Base-by-base conservation (phyloP, 1,140 invertebrate species). In the Euglossa dilemma region DNA sequence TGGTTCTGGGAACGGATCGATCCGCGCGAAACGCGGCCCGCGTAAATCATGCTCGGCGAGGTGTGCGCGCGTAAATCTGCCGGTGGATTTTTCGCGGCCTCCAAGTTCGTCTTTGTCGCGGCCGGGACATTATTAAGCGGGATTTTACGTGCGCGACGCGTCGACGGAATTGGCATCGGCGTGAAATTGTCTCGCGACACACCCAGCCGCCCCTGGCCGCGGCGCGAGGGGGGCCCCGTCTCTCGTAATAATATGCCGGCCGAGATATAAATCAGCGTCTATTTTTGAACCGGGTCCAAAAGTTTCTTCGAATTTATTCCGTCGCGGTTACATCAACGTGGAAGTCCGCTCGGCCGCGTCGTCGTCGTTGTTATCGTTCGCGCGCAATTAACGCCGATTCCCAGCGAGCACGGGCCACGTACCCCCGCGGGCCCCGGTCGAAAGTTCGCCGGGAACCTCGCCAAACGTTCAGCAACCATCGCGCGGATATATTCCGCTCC, bases 291-390 rank as follows among this genome's bases (percentile, higher is more conserved):
- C 70, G 43, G 36, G 80, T 87, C 87, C 87, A 89, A 69, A 87
- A 88, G 59, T 71, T 89, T 89, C 87, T 89, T 89, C 86, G 80
- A 76, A 89, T 89, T 89, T 89, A 89, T 89, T 89, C 86, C 25
- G 61, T 64, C 76, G 56, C 16, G 25, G 67, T 88, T 88, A 85
- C 84, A 83, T 88, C 87, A 85, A 87, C 86, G 71, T 67, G 83
- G 85, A 85, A 70, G 76, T 36, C 63, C 72, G 52, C 18, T 63
- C 67, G 25, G 8, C 43, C 47, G n/a, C 47, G 70, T 11, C 47
- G 36, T 72, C 66, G 76, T 23, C 69, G 69, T 70, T 85, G 78
- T 72, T 85, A 77, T 77, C 66, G 71, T 74, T 45, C 54, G 20
- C 50, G 70, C 75, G 67, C 87, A 87, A 88, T 88, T 88, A 85